phyloP scores from a whole-genome alignment of 2,888 invertebrate genomes.

The Acrobasis consociella region DNA sequence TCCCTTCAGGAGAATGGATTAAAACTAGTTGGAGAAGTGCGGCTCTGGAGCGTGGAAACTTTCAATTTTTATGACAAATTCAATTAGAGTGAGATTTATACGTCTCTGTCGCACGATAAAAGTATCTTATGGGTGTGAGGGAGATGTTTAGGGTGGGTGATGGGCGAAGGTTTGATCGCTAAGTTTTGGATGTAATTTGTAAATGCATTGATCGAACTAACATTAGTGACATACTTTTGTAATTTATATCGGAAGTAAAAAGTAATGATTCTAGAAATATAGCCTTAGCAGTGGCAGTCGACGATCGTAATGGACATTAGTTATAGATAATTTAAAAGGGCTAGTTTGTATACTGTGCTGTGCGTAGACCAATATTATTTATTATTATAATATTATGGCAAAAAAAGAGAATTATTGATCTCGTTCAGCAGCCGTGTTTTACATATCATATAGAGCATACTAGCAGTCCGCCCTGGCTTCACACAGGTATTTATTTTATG shows the following conservation, averaged over 20 bases:
- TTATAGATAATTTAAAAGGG: not conserved
- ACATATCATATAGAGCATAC: too few species aligned
- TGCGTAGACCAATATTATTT: too few species aligned
- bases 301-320: not conserved
- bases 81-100: conserved; percentile 75
- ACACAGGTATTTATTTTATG: too few species aligned
- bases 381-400: too few species aligned
- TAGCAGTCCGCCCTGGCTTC: too few species aligned
- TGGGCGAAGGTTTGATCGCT: conserved; percentile 48
- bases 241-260: not conserved
- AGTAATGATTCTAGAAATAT: not conserved
- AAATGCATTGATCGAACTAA: conserved; percentile 52
- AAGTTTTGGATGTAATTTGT: conserved; percentile 58
- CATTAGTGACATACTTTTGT: conserved; percentile 41
- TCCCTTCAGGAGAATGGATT: conserved; percentile 78
- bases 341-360: not conserved
- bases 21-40: conserved; percentile 75
- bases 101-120: conserved; percentile 56
- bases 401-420: too few species aligned
- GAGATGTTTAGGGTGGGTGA: conserved; percentile 41
- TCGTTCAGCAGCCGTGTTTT: too few species aligned
- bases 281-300: not conserved
- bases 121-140: conserved; percentile 50
- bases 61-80: conserved; percentile 82
- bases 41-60: conserved; percentile 70